A percentile compares a stretch with the other conserved stretches of the same genome.
phyloP scores from a whole-genome alignment of 2,113 vertebrate genomes.

The Pandion haliaetus region DNA sequence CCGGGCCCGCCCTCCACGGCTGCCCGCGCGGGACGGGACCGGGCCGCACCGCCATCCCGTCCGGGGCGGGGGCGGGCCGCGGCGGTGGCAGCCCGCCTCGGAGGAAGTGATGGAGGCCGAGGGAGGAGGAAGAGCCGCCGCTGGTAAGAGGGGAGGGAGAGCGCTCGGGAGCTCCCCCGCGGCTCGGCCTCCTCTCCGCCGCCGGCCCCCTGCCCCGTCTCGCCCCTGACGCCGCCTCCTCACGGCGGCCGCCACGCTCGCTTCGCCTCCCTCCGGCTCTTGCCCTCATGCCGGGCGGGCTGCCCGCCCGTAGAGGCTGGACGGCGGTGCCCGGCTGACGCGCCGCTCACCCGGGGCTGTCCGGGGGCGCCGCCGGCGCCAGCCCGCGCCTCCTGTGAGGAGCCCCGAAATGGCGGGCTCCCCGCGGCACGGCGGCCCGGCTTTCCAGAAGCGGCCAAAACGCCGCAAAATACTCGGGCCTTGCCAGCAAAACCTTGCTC shows the following conservation, averaged over 20 bases:
- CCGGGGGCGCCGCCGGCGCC: not conserved
- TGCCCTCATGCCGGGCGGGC: not conserved
- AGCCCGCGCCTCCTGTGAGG: not conserved
- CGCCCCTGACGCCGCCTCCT: not conserved
- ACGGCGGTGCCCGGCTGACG: not conserved
- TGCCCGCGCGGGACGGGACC: no score
- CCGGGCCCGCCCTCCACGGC: not conserved
- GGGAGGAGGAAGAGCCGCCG: not conserved
- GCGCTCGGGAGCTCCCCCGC: not conserved
- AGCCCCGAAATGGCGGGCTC: not conserved
- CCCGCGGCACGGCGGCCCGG: not conserved
- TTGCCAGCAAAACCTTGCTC: not conserved
- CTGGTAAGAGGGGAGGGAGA: not conserved
- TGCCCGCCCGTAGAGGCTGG: not conserved
- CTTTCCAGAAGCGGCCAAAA: not conserved
- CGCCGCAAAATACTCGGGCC: not conserved
- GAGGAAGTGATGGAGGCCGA: not conserved
- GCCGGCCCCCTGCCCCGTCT: not conserved
- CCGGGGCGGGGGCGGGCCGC: not conserved
- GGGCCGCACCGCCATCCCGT: not conserved
- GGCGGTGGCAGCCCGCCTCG: not conserved
- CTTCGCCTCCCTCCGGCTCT: not conserved
- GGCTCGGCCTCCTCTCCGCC: not conserved
- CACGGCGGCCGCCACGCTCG: not conserved
- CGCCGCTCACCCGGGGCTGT: not conserved